Percentiles rank a stretch among this genome's conserved stretches.
phyloP scores from a whole-genome alignment of 2,113 vertebrate genomes.

The Carettochelys insculpta region DNA sequence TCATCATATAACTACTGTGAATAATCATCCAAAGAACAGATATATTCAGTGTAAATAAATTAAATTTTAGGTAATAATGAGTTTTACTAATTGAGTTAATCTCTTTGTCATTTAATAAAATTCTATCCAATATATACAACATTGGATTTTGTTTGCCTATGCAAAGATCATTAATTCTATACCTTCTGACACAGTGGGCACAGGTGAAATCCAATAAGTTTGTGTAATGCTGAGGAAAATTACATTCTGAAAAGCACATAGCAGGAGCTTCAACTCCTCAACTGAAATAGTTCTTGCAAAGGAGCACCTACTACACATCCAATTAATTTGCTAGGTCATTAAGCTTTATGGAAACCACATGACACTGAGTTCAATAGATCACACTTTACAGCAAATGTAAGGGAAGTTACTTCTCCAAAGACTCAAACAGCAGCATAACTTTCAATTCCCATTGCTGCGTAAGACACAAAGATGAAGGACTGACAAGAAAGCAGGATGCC shows the following conservation, averaged over 20 bases:
- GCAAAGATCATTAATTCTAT: conserved; percentile 37
- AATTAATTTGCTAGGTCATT: conserved; percentile 28
- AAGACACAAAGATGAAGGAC: neutral
- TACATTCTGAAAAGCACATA: conserved; percentile 56
- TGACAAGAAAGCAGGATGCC: neutral
- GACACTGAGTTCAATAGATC: conserved; percentile 37
- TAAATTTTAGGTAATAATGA: conserved; percentile 28
- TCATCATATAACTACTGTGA: conserved; percentile 2
- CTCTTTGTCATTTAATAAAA: conserved; percentile 45
- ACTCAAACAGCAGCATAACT: neutral
- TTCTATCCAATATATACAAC: conserved; percentile 2
- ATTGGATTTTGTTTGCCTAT: neutral
- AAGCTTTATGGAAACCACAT: conserved; percentile 30
- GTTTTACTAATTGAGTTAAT: conserved; percentile 40
- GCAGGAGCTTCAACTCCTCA: conserved; percentile 38
- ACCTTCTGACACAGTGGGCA: conserved; percentile 14
- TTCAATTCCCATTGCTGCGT: neutral
- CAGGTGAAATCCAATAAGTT: conserved; percentile 49
- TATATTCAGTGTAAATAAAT: conserved; percentile 31
- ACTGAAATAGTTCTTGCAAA: conserved; percentile 41
- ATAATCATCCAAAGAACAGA: conserved; percentile 1
- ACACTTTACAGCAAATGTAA: conserved; percentile 13
- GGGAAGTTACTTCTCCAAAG: conserved; percentile 8
- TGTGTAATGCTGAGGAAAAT: conserved; percentile 43
- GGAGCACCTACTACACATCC: conserved; percentile 7